These are phyloP conservation scores for Hydropsyche tenuis DNA, from an alignment of 1,140 invertebrate genomes.

Conservation along the genomic window DNA sequence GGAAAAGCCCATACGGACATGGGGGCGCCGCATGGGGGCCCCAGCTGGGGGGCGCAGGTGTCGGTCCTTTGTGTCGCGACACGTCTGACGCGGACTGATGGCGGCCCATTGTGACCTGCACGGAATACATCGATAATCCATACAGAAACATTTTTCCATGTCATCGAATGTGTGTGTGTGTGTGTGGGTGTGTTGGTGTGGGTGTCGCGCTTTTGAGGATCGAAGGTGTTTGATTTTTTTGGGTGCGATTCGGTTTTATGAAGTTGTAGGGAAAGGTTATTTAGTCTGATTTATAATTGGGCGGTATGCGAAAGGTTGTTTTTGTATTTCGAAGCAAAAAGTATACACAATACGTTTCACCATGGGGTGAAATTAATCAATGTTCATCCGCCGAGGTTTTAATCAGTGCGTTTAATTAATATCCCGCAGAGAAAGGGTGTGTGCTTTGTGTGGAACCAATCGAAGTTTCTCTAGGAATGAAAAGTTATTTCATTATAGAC, in stretches of 20 bases:
- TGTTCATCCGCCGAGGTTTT: background rate
- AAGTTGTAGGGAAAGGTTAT: too few species aligned
- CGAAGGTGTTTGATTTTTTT: too few species aligned
- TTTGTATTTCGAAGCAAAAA: too few species aligned
- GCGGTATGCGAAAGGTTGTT: too few species aligned
- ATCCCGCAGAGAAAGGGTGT: background rate
- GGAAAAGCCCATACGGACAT: background rate
- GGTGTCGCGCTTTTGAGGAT: too few species aligned
- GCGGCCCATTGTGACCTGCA: conserved; percentile 23
- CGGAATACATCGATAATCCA: conserved; percentile 32
- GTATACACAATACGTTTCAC: too few species aligned
- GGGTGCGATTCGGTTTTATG: too few species aligned
- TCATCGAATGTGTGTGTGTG: conserved; percentile 1
- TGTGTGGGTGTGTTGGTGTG: too few species aligned
- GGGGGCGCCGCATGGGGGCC: background rate
- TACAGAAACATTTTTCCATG: conserved; percentile 29
- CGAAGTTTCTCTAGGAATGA: too few species aligned
- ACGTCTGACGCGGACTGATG: conserved; percentile 33
- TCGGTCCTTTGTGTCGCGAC: conserved; percentile 15
- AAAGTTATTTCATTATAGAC: too few species aligned
- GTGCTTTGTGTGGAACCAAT: too few species aligned
- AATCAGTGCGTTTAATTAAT: background rate
- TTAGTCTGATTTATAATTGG: too few species aligned
- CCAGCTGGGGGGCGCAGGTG: background rate
- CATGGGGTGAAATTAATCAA: background rate